Percentiles rank a stretch among this genome's conserved stretches.
Evolutionary conservation across 2,888 invertebrate species (phyloP).

Genomic region (Lycophotia porphyrea): DNA sequence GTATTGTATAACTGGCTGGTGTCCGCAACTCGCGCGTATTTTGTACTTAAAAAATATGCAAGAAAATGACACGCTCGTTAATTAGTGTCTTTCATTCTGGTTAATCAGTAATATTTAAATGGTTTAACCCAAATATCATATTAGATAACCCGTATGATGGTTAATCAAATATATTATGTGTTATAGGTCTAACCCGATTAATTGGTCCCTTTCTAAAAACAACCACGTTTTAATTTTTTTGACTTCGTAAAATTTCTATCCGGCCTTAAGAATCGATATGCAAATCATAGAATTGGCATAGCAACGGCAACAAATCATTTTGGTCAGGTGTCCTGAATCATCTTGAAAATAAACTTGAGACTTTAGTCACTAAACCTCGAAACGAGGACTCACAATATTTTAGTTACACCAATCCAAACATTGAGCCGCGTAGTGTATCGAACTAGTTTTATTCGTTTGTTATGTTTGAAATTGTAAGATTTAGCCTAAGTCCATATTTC

Average conservation of each 20-base stretch:
- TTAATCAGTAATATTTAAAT: background rate
- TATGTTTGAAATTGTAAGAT: constrained; percentile 29
- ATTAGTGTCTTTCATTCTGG: background rate
- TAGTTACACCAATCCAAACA: constrained; percentile 2
- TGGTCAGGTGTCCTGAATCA: background rate
- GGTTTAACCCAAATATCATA: background rate
- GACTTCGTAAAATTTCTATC: background rate
- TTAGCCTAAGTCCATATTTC: constrained; percentile 7
- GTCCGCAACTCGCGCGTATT: too few species aligned
- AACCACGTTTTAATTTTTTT: background rate
- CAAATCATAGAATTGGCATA: background rate
- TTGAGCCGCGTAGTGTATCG: background rate
- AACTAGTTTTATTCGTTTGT: constrained; percentile 5
- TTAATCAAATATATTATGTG: background rate
- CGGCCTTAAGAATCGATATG: background rate
- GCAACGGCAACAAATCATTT: background rate
- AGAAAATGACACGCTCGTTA: too few species aligned
- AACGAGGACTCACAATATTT: constrained; percentile 18
- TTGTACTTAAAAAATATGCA: too few species aligned
- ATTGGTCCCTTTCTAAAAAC: background rate
- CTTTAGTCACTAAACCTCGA: constrained; percentile 14
- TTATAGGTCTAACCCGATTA: background rate
- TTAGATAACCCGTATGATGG: background rate
- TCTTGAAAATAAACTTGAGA: background rate
- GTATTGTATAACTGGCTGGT: too few species aligned